Evolutionary conservation across 2,797 vertebrate species (phyloP).

Genomic region (Anguilla megastoma): DNA sequence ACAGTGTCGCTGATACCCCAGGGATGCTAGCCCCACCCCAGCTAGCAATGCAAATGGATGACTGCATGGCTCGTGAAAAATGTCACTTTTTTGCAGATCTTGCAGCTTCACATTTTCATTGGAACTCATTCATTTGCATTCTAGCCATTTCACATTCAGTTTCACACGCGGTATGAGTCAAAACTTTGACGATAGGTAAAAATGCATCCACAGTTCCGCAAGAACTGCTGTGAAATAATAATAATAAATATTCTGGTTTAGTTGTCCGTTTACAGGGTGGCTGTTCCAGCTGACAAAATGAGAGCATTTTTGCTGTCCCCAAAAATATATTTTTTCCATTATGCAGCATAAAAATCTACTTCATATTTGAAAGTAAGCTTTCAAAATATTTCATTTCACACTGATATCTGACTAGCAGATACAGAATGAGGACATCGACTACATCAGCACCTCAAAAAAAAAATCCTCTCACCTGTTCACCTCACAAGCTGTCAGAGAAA

Average conservation of each 20-base stretch:
- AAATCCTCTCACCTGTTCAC: neutral
- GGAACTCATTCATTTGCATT: neutral
- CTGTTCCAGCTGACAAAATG: neutral
- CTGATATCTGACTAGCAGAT: neutral
- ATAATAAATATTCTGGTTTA: neutral
- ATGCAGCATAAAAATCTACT: neutral
- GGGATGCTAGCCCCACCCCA: neutral
- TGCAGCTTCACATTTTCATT: neutral
- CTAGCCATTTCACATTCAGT: neutral
- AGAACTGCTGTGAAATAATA: neutral
- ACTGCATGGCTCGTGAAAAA: neutral
- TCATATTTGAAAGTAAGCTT: neutral
- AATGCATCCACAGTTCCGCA: neutral
- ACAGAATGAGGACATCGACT: neutral
- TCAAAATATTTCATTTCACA: neutral
- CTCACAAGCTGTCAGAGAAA: neutral
- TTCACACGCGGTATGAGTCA: neutral
- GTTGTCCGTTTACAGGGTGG: neutral
- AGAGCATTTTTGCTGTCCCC: neutral
- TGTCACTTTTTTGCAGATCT: neutral
- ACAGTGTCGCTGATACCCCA: neutral
- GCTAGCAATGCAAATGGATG: neutral
- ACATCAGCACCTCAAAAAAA: conserved; percentile 6
- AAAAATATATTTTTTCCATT: neutral
- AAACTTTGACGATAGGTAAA: neutral